Evolutionary conservation across 2,888 invertebrate species (phyloP).

Genomic region (Rotaria macrura): DNA sequence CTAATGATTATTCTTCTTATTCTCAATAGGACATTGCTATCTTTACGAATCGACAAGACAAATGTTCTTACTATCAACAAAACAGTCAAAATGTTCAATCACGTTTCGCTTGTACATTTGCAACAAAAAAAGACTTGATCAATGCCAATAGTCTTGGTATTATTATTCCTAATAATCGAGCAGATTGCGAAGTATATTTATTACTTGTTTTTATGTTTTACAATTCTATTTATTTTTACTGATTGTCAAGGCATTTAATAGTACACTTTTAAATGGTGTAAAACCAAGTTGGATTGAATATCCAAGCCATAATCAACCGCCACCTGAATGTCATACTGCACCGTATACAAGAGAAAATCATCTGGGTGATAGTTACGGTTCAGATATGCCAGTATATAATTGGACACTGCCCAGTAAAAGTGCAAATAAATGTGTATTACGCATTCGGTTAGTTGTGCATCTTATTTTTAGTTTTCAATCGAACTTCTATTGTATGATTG

Average conservation of each 20-base stretch:
- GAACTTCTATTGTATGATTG: conserved; percentile 37
- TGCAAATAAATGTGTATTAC: conserved; percentile 43
- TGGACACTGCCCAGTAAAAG: conserved; percentile 46
- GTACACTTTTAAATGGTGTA: background rate
- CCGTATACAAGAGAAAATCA: conserved; percentile 47
- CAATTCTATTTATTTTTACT: background rate
- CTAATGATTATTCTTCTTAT: background rate
- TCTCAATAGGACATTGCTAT: conserved; percentile 36
- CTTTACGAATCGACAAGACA: conserved; percentile 35
- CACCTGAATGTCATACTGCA: conserved; percentile 47
- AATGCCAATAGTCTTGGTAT: conserved; percentile 30
- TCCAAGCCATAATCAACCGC: conserved; percentile 41
- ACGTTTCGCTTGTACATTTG: conserved; percentile 42
- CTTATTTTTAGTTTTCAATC: background rate
- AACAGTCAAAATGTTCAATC: conserved; percentile 39
- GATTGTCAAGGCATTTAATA: background rate
- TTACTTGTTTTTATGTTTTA: background rate
- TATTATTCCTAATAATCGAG: conserved; percentile 41
- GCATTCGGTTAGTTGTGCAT: conserved; percentile 42
- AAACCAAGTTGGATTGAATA: conserved; percentile 40
- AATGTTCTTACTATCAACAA: conserved; percentile 30
- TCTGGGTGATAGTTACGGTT: conserved; percentile 46
- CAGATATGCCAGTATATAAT: conserved; percentile 44
- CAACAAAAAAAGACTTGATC: conserved; percentile 35
- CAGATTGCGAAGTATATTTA: conserved; percentile 41